Evolutionary conservation across 2,888 invertebrate genomes (phyloP), one percentile per base, ranked within the genome.

Genomic region (Drosophila ezoana): DNA sequence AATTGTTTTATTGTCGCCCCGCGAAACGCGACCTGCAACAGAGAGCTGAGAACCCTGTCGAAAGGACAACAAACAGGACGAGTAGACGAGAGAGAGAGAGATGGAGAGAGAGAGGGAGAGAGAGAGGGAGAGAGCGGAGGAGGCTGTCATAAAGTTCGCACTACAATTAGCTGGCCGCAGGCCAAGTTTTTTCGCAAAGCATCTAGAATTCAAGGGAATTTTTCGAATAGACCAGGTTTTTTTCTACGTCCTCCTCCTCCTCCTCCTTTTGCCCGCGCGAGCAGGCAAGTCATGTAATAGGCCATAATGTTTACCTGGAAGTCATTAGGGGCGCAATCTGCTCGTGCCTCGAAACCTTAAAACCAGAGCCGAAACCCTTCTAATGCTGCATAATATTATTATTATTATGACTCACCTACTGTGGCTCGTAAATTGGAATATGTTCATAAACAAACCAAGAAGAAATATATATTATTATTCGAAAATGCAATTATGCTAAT

Each of bases 401-500:
- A 37, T 41, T 4, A 45, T 53, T 62, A 41, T 78, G 76, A 78
- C 53, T 76, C 75, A 75, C 59, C 28, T 49, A 14, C 49, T 49
- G 49, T 38, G 16, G 53, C 38, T 52, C 72, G 56, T 82, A 82
- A 82, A 87, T 81, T 81, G 66, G 67, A 87, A 82, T 87, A 79
- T 85, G 68, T 40, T 65, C 67, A 38, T 71, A 67, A 79, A 65
- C 57, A 28, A 43, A 69, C 23, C 23, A 23, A 23, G 23, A 23
- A 23, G 6, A 23, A 23, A 5, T 1, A 20, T 5, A 8, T 28
- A 8, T 23, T n/a, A n/a, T 1, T 28, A 57, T 56, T 61, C 37
- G 8, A 64, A 65, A 76, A 84, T 76, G 70, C 79, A 89, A 89
- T 89, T 85, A 84, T 87, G 68, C 71, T 79, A 68, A 89, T 87